phyloP scores from a whole-genome alignment of 2,113 vertebrate species.

The Cairina moschata region DNA sequence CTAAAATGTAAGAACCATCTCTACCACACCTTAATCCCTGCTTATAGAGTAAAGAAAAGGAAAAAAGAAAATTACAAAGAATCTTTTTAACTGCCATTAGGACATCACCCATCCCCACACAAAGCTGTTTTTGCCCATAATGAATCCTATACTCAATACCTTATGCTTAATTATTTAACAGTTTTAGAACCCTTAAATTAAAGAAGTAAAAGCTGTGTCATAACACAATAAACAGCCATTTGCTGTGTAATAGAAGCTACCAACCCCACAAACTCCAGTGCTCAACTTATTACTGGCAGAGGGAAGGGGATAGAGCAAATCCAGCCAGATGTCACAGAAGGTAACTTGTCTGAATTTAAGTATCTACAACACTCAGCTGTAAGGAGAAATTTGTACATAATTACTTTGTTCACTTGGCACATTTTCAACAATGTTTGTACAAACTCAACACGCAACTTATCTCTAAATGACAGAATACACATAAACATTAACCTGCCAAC shows the following conservation, averaged over 20 bases:
- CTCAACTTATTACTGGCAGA: neutral
- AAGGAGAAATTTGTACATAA: neutral
- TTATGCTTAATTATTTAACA: neutral
- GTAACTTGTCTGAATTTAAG: neutral
- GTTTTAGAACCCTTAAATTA: neutral
- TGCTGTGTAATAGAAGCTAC: neutral
- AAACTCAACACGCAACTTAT: neutral
- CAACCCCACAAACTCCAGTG: neutral
- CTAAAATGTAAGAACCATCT: neutral
- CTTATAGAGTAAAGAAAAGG: neutral
- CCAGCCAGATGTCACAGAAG: neutral
- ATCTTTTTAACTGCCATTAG: neutral
- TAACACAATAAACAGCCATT: neutral
- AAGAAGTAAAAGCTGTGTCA: neutral
- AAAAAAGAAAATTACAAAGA: neutral
- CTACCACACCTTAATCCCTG: neutral
- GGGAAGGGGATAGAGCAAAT: neutral
- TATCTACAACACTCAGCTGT: neutral
- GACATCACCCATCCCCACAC: neutral
- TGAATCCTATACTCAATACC: neutral
- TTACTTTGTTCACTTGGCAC: slow-evolving; percentile 11
- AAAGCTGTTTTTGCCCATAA: neutral
- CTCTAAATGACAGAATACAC: neutral
- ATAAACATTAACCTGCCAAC: slow-evolving; percentile 21
- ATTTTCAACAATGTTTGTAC: neutral